Evolutionary conservation across 1,140 invertebrate genomes (phyloP).

Genomic region (Cecropterus lyciades): DNA sequence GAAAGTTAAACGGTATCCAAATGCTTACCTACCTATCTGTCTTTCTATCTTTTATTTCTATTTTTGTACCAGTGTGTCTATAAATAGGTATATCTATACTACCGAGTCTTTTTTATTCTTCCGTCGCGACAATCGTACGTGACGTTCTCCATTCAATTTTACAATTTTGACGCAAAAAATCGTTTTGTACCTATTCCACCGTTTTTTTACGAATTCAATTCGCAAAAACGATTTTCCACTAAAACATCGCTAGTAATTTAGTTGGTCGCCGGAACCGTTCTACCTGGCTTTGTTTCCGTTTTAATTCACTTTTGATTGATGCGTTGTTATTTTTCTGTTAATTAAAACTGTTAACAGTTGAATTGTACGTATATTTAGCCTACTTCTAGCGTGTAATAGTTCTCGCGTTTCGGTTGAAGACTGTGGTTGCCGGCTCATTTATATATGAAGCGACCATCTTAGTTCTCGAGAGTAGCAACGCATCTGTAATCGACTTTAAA

Average conservation of each 20-base stretch:
- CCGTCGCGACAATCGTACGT: slow-evolving; percentile 14
- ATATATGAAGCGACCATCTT: no score
- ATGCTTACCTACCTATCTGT: no score
- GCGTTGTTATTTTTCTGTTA: no score
- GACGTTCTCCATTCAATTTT: slow-evolving; percentile 23
- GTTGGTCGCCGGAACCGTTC: neutral
- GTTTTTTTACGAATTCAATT: slow-evolving; percentile 43
- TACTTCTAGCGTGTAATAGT: no score
- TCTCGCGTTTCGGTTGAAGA: no score
- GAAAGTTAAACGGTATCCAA: no score
- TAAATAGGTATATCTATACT: neutral
- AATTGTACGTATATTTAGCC: no score
- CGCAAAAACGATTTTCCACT: slow-evolving; percentile 30
- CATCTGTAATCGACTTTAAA: no score
- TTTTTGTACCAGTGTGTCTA: neutral
- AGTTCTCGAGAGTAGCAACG: no score
- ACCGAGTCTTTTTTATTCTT: neutral
- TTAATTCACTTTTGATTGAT: slow-evolving; percentile 1
- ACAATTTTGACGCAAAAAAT: slow-evolving; percentile 40
- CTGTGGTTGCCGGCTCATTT: no score
- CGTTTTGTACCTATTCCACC: slow-evolving; percentile 38
- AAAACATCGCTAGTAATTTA: slow-evolving; percentile 2
- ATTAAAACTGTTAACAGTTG: no score
- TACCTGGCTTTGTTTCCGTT: neutral
- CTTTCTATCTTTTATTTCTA: neutral